phyloP scores from a whole-genome alignment of 1,140 invertebrate species.

The Macrocentrus cingulum region DNA sequence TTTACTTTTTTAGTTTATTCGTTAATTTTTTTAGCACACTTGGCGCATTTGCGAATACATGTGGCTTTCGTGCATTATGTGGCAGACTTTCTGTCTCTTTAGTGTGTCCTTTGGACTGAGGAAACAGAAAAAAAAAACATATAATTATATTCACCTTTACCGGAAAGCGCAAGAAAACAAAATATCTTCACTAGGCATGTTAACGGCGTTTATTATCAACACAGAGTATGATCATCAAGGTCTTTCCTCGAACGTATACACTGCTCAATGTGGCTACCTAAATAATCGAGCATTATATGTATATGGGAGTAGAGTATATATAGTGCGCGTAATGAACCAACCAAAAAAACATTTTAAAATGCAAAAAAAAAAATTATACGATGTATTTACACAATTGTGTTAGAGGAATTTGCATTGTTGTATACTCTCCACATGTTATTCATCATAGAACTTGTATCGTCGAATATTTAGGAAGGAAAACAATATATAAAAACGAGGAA shows the following conservation, averaged over 20 bases:
- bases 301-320: background rate
- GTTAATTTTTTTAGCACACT: conserved; percentile 1
- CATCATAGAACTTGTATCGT: background rate
- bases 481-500: background rate
- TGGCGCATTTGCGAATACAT: background rate
- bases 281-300: background rate
- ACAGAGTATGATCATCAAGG: background rate
- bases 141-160: conserved; percentile 4
- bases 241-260: background rate
- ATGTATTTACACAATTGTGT: background rate
- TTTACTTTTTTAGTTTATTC: background rate
- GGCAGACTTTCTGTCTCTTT: conserved; percentile 28
- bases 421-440: conserved; percentile 2
- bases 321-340: background rate
- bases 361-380: conserved; percentile 3
- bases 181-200: background rate
- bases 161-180: conserved; percentile 1
- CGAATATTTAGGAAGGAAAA: background rate
- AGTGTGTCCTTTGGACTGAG: conserved; percentile 11
- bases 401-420: conserved; percentile 1
- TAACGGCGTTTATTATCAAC: background rate
- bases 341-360: background rate
- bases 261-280: background rate
- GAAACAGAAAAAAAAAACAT: background rate
- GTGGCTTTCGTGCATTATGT: background rate